These are phyloP conservation scores for Lepeophtheirus nordmannii DNA, from an alignment of 2,888 invertebrate genomes.

Conservation along the genomic window DNA sequence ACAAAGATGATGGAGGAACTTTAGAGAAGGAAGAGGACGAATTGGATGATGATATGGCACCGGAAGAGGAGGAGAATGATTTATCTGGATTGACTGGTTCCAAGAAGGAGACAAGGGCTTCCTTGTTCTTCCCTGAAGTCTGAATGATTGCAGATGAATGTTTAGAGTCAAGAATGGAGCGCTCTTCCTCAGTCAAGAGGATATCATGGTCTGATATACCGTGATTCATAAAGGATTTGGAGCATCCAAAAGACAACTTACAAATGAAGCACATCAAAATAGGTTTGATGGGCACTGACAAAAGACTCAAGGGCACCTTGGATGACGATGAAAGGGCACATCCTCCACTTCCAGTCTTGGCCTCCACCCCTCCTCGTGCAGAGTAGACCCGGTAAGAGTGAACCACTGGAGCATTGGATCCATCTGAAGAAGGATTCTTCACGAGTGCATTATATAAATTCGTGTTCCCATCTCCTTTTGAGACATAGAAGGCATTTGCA, in stretches of 20 bases:
- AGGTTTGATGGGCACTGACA: conserved; percentile 69
- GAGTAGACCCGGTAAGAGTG: conserved; percentile 80
- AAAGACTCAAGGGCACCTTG: conserved; percentile 32
- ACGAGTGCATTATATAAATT: conserved; percentile 48
- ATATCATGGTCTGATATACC: conserved; percentile 38
- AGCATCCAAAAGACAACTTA: conserved; percentile 90
- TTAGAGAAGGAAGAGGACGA: not conserved
- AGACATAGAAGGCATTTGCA: conserved; percentile 70
- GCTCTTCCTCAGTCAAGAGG: conserved; percentile 46
- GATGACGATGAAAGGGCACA: not conserved
- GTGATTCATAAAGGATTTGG: conserved; percentile 87
- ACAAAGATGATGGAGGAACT: too few species aligned
- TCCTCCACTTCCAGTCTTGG: conserved; percentile 42
- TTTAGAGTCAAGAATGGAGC: conserved; percentile 69
- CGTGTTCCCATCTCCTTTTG: conserved; percentile 41
- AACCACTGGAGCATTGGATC: conserved; percentile 45
- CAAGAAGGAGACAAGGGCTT: conserved; percentile 76
- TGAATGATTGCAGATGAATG: conserved; percentile 92
- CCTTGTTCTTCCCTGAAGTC: conserved; percentile 75
- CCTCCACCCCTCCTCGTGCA: conserved; percentile 33
- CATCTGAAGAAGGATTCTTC: conserved; percentile 33
- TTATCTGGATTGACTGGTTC: conserved; percentile 54
- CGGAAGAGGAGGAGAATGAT: not conserved
- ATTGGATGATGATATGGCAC: too few species aligned
- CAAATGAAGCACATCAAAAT: conserved; percentile 99